Evolutionary conservation across 2,888 invertebrate species (phyloP).

Genomic region (Apotomis turbidana): DNA sequence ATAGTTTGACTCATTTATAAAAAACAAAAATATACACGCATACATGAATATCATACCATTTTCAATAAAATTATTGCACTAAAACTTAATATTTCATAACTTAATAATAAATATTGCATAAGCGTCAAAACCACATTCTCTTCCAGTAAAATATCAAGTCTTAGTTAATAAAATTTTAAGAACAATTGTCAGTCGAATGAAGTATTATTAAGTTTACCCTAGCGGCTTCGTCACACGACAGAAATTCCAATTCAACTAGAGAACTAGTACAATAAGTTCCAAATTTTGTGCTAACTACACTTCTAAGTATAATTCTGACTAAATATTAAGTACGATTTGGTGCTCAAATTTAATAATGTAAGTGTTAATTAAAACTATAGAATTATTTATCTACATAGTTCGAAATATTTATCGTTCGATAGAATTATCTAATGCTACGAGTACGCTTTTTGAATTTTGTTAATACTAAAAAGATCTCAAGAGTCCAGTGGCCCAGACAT

Average conservation of each 20-base stretch:
- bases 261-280: conserved; percentile 62
- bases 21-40: conserved; percentile 75
- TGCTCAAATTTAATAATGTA: conserved; percentile 81
- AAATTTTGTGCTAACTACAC: conserved; percentile 65
- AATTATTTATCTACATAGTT: conserved; percentile 79
- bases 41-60: conserved; percentile 80
- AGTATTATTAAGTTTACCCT: conserved; percentile 63
- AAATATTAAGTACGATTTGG: conserved; percentile 84
- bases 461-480: conserved; percentile 50
- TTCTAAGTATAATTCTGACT: conserved; percentile 73
- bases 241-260: conserved; percentile 61
- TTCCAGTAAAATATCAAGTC: conserved; percentile 74
- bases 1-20: conserved; percentile 61
- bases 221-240: conserved; percentile 64
- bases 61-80: conserved; percentile 83
- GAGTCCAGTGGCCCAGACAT: conserved; percentile 17
- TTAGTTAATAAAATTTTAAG: conserved; percentile 75
- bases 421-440: conserved; percentile 63
- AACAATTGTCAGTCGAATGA: conserved; percentile 80
- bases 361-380: conserved; percentile 75
- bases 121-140: conserved; percentile 74
- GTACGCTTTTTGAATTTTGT: conserved; percentile 50
- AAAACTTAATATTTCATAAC: conserved; percentile 75
- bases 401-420: conserved; percentile 67
- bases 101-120: conserved; percentile 83